Conservation (phyloP, 2,888 invertebrate genomes). For the Drosophila kuntzei region DNA sequence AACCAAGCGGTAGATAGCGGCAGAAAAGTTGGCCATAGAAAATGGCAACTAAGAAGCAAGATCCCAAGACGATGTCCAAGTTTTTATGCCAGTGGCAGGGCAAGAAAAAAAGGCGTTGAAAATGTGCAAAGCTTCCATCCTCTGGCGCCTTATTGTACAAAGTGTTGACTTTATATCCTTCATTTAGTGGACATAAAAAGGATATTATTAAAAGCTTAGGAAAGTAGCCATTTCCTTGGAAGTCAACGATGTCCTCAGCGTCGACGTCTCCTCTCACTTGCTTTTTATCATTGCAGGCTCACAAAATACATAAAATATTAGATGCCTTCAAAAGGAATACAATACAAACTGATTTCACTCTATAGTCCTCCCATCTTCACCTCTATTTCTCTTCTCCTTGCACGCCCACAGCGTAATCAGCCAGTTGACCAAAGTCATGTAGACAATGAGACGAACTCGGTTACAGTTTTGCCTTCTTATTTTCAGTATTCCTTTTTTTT, state of each 20-base stretch:
- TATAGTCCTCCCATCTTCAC: constrained; percentile 11
- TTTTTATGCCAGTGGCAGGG: constrained; percentile 63
- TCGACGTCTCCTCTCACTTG: constrained; percentile 4
- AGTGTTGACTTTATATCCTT: constrained; percentile 83
- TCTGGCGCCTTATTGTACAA: constrained; percentile 76
- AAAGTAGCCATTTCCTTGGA: constrained; percentile 77
- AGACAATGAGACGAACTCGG: constrained; percentile 65
- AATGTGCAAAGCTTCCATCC: constrained; percentile 69
- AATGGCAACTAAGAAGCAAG: constrained; percentile 60
- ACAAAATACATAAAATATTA: constrained; percentile 78
- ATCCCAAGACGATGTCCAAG: constrained; percentile 58
- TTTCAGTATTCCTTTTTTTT: constrained; percentile 29
- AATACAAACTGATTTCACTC: constrained; percentile 73
- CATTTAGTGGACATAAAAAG: constrained; percentile 82
- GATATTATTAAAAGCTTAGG: constrained; percentile 83
- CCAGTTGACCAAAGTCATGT: constrained; percentile 64
- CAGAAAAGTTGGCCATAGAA: constrained; percentile 49
- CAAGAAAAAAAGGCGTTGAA: constrained; percentile 58
- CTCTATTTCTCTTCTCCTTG: not conserved
- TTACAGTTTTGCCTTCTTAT: constrained; percentile 32
- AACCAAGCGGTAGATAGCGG: constrained; percentile 62
- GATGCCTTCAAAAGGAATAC: constrained; percentile 77
- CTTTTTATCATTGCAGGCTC: constrained; percentile 53
- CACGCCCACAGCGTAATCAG: constrained; percentile 32
- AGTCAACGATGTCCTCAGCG: constrained; percentile 49